These are phyloP conservation scores for Laticauda laticaudata DNA, from an alignment of 2,113 vertebrate species.

Conservation along the genomic window DNA sequence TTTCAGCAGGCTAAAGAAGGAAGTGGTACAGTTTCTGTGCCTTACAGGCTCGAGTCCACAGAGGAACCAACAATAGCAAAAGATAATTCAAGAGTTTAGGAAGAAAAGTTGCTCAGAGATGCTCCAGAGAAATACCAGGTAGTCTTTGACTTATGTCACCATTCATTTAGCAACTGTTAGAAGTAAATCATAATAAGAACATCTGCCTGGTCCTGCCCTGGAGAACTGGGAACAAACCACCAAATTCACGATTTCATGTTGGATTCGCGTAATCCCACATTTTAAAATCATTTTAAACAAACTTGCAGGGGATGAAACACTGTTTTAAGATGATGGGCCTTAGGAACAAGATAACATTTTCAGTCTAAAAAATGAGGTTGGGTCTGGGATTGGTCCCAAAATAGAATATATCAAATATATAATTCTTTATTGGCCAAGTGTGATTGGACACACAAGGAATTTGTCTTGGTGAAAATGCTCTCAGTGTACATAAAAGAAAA, in stretches of 20 bases:
- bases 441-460: too few relatives aligned
- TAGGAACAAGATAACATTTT: neutral
- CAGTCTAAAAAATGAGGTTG: neutral
- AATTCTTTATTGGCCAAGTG: too few relatives aligned
- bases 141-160: neutral
- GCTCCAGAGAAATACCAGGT: neutral
- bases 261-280: neutral
- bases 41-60: neutral
- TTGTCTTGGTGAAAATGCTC: too few relatives aligned
- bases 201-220: neutral
- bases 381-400: neutral
- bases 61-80: neutral
- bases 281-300: neutral
- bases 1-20: neutral
- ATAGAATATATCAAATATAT: too few relatives aligned
- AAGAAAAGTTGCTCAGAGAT: neutral
- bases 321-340: neutral
- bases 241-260: neutral
- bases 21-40: neutral
- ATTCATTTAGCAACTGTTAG: neutral
- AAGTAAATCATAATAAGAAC: neutral
- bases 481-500: too few relatives aligned
- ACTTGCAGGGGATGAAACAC: neutral
- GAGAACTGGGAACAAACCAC: neutral
- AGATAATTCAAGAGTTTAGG: neutral